Base-by-base conservation (phyloP, 2,888 invertebrate species). In the Pterobdella sp. region DNA sequence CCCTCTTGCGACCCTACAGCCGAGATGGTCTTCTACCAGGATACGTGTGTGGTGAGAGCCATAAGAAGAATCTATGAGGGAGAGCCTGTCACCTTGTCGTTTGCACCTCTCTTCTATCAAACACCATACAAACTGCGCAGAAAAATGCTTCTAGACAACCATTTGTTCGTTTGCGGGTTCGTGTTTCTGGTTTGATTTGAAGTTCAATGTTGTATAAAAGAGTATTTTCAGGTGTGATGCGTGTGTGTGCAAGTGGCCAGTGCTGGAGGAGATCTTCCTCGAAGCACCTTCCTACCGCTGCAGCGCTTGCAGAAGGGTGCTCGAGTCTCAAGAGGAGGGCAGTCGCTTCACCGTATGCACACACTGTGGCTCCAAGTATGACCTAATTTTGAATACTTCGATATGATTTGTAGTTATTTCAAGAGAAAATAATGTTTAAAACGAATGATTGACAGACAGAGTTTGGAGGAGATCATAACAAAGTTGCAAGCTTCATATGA, bases 1-100 rank as follows among this genome's bases (percentile, higher is more conserved):
- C 95, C 95, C 84, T 90, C 93, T 0, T 95, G 95, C 82, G 89
- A 90, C 77, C 90, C 92, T 3, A 90, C 90, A 79, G 90, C 93
- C 75, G 88, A 89, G 71, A 88, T 76, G 79, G 90, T 90, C 79
- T 92, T 90, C 82, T 87, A 88, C 82, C 89, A 89, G 67, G 87
- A 88, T 74, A 86, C 86, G 22, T 86, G 92, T 26, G 87, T 90
- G 75, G 89, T 91, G 1, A 88, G 89, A 78, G 89, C 91, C 1
- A 84, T 87, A 0, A 86, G 75, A 73, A 86, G 88, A 78, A 87
- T 94, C 60, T 77, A 83, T 0, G 80, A 85, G 42, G 90, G 89
- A 0, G 87, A 87, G 14, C 91, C 94, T 84, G 87, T 95, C 75
- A 87, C 87, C 75, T 93, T 93, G 84, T 92, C 92, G 80, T 94